Base-by-base conservation (phyloP, 2,113 vertebrate genomes). In the Eonycteris spelaea region DNA sequence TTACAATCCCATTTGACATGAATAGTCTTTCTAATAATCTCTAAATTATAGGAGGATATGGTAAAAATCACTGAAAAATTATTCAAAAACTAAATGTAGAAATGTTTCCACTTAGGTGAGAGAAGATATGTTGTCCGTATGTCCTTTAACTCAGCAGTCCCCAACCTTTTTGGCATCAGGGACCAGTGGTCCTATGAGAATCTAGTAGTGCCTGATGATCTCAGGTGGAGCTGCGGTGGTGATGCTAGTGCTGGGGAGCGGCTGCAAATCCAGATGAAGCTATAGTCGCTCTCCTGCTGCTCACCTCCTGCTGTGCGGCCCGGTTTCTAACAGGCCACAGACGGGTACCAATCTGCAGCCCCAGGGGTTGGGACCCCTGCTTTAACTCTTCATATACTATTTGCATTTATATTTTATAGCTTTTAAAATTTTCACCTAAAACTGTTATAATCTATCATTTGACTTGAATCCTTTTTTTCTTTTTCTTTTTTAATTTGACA, bases 361-460 rank as follows among this genome's bases (percentile, higher is more conserved):
- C 14, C 51, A 51, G 15, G 16, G 51, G 51, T 16, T 16, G 51
- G 15, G 51, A 16, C 15, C 51, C 15, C 51, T 51, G 51, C 19
- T 61, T 22, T 79, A 30, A 51, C 63, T 77, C 94, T 78, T 75
- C 38, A 48, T 89, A 48, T 28, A 65, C 75, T 59, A 82, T 94
- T 95, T 90, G 21, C 38, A 40, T 90, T 94, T 73, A 61, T 28
- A 51, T 80, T 91, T 55, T 78, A 74, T 73, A 12, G n/a, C 88
- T 87, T 97, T 96, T 71, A 65, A 26, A 9, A 96, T 79, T 78
- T 67, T 92, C 45, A 48, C 90, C 18, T 94, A 91, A 93, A 97
- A 84, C 48, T 10, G 7, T 86, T 83, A 38, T 6, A 84, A 9
- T 51, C 1, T 89, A 26, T 74, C 75, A 88, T 86, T 94, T 40